A percentile compares a stretch with the other conserved stretches of the same genome.
Conservation (phyloP, 2,888 invertebrate genomes). For the Torymus aiolomorphi region DNA sequence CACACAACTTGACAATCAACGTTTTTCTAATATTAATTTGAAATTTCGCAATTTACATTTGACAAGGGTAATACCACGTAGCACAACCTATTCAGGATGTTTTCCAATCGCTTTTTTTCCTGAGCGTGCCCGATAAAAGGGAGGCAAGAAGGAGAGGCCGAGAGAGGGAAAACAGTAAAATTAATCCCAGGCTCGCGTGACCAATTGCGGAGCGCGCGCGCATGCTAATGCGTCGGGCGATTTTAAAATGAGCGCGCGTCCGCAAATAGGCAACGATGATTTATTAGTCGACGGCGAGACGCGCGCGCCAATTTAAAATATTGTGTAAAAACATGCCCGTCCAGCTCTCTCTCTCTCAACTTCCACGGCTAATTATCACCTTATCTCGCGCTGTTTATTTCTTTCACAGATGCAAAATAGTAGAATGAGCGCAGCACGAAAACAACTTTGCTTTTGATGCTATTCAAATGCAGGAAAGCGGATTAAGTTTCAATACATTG, state of each 20-base stretch:
- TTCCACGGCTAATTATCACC: constrained; percentile 29
- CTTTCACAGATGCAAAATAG: too few species aligned
- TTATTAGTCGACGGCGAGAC: constrained; percentile 21
- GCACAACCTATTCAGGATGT: background rate
- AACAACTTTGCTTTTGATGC: too few species aligned
- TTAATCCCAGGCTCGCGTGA: constrained; percentile 41
- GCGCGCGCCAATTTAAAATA: constrained; percentile 41
- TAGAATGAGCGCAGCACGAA: too few species aligned
- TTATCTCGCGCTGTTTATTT: background rate
- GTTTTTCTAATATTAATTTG: too few species aligned
- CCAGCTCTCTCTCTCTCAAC: background rate
- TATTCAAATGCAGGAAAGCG: too few species aligned
- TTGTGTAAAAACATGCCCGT: constrained; percentile 28
- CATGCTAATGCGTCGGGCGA: constrained; percentile 26
- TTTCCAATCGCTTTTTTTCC: constrained; percentile 7
- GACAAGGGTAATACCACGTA: too few species aligned
- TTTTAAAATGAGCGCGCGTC: constrained; percentile 40
- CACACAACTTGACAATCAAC: too few species aligned
- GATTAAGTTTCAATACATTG: too few species aligned
- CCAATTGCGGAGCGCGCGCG: constrained; percentile 17
- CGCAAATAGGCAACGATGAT: constrained; percentile 40
- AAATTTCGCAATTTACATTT: too few species aligned
- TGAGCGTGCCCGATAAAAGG: constrained; percentile 27
- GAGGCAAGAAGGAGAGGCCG: background rate
- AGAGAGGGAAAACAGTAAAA: constrained; percentile 29